Conservation (phyloP, 2,888 invertebrate species). For the Helleia helle region DNA sequence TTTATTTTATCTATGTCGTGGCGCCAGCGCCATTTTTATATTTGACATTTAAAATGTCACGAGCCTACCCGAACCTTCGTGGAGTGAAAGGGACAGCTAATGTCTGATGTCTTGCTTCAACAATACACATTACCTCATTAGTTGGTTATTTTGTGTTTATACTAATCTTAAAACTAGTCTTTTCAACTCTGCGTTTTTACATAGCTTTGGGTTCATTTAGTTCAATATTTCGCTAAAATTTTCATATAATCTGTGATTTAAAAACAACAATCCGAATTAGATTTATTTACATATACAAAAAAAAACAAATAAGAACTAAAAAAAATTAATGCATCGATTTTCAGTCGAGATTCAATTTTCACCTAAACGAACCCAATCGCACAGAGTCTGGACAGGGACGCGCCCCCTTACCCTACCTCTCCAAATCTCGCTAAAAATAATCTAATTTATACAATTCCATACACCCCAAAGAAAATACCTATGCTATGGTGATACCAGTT, state of each 20-base stretch:
- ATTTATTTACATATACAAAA: conserved; percentile 50
- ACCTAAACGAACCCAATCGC: conserved; percentile 61
- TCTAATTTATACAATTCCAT: conserved; percentile 69
- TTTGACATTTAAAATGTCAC: no score
- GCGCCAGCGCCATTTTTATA: background rate
- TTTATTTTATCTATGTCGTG: no score
- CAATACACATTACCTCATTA: conserved; percentile 3
- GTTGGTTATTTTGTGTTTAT: conserved; percentile 34
- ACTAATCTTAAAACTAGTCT: conserved; percentile 41
- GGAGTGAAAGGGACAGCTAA: no score
- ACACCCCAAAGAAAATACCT: conserved; percentile 58
- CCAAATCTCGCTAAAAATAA: conserved; percentile 55
- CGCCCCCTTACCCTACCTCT: conserved; percentile 45
- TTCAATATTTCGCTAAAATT: conserved; percentile 32
- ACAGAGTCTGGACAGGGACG: conserved; percentile 46
- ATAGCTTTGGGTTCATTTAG: conserved; percentile 61
- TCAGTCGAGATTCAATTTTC: conserved; percentile 43
- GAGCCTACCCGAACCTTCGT: no score
- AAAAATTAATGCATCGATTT: conserved; percentile 22
- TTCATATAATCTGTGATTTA: conserved; percentile 22
- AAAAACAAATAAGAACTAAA: conserved; percentile 19
- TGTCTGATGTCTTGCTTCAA: no score
- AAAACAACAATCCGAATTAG: conserved; percentile 38
- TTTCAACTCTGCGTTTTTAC: conserved; percentile 35
- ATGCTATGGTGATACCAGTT: conserved; percentile 44